Evolutionary conservation across 2,797 vertebrate genomes (phyloP), one percentile per base, ranked within the genome.

Genomic region (Hoplostethus mediterraneus): DNA sequence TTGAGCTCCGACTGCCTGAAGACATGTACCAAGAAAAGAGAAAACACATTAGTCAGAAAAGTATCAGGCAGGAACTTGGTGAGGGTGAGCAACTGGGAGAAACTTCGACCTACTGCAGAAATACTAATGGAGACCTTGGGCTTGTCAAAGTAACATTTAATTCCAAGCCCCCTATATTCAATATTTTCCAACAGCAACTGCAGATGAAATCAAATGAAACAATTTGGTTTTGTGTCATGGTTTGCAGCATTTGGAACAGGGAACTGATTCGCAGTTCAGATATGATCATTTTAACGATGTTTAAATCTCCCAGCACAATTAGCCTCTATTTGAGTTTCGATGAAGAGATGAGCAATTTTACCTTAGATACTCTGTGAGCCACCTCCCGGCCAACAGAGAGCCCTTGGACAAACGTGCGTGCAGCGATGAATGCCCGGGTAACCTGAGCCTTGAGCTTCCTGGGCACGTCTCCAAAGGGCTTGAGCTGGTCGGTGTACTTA

Each of bases 401-500:
- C 28, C 98, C 98, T 87, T 99, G 97, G 87, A 99, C 97, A 66
- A 99, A 99, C 65, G 97, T 98, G 70, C 98, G 94, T 6, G 98
- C 98, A 0, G 97, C 95, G 33, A 98, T 95, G 94, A 99, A 99
- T 0, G 98, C 96, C 30, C 97, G 94, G 0, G 96, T 98, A 86
- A 99, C 95, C 93, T 99, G 98, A 73, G 96, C 93, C 89, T 98
- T 99, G 69, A 99, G 92, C 85, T 99, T 99, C 87, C 95, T 96
- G 75, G 98, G 98, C 77, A 98, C 96, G 1, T 99, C 98, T 83
- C 98, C 98, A 66, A 99, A 99, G 0, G 98, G 98, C 83, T 98
- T 98, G 78, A 99, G 96, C 91, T 98, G 95, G 90, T 99, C 98
- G 2, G 95, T 97, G 90, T 99, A 98, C 87, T 99, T 99, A 93